Evolutionary conservation across 1,140 invertebrate genomes (phyloP).

Genomic region (Drosophila ohnishii): DNA sequence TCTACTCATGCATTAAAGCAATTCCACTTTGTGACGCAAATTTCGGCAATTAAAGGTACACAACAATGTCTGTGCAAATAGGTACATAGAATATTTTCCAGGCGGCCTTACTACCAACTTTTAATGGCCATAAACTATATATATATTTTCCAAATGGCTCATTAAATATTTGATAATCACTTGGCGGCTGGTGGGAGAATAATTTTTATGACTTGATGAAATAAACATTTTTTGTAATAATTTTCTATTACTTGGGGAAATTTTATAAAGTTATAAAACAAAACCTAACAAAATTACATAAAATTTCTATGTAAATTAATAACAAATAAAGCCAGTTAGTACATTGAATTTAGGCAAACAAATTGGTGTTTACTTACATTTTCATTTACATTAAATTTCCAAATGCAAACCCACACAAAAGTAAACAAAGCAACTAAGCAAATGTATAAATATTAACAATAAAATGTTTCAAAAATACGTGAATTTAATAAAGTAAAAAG

Average conservation of each 20-base stretch:
- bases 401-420: no score
- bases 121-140: neutral
- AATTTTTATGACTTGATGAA: neutral
- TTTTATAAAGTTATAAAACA: neutral
- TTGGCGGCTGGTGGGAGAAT: neutral
- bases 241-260: neutral
- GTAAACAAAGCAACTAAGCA: neutral
- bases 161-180: constrained; percentile 18
- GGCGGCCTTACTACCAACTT: neutral
- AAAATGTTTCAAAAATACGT: neutral
- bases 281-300: neutral
- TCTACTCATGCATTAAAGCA: constrained; percentile 7
- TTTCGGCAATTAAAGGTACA: constrained; percentile 35
- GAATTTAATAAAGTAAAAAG: neutral
- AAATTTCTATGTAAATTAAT: neutral
- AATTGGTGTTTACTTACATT: neutral
- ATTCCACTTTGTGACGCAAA: constrained; percentile 15
- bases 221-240: neutral
- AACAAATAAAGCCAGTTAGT: neutral
- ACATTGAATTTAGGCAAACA: neutral
- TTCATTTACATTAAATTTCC: neutral
- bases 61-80: constrained; percentile 4
- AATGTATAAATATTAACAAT: neutral
- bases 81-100: constrained; percentile 3
- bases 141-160: constrained; percentile 4